Evolutionary conservation across 2,888 invertebrate genomes (phyloP), one percentile per base, ranked within the genome.

Genomic region (Epinotia ramella): DNA sequence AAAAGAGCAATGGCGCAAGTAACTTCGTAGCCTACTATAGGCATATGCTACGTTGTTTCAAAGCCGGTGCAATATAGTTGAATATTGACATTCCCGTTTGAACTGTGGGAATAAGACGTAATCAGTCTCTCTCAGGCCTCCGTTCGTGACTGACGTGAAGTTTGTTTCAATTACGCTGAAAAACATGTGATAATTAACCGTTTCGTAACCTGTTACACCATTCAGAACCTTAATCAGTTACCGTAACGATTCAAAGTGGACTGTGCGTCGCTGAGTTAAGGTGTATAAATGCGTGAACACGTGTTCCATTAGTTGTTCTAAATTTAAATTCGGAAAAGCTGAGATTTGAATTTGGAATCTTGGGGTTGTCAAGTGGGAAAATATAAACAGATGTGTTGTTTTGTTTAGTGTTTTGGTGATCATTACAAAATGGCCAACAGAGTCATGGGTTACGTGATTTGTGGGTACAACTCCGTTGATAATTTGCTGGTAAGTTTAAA

Each of bases 391-490:
- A 79, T 79, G 77, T 70, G 59, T 62, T 73, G 80, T 81, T 80
- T 80, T 81, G 81, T 77, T 78, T 80, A 78, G 80, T 84, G 81
- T 79, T 83, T 60, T 44, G 59, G 78, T 79, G 82, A 65, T 77
- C 77, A 78, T 68, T 70, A 71, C 68, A 79, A 79, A 77, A 95
- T 95, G 95, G 92, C 95, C 77, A 94, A 92, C 82, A 87, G 89
- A 79, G 91, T 95, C 84, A 91, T 95, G 91, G 95, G 95, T 81
- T 95, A 96, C 81, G 95, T 95, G 77, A 94, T 95, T 82, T 96
- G 95, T 89, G 95, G 96, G 79, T 95, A 95, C 82, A 94, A 94
- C 82, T 95, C 95, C 73, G 95, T 95, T 81, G 95, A 95, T 84
- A 95, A 95, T 89, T 83, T 94, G 60, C 83, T 94, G 95, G 95